Evolutionary conservation across 1,140 invertebrate genomes (phyloP).

Genomic region (Cepaea nemoralis): DNA sequence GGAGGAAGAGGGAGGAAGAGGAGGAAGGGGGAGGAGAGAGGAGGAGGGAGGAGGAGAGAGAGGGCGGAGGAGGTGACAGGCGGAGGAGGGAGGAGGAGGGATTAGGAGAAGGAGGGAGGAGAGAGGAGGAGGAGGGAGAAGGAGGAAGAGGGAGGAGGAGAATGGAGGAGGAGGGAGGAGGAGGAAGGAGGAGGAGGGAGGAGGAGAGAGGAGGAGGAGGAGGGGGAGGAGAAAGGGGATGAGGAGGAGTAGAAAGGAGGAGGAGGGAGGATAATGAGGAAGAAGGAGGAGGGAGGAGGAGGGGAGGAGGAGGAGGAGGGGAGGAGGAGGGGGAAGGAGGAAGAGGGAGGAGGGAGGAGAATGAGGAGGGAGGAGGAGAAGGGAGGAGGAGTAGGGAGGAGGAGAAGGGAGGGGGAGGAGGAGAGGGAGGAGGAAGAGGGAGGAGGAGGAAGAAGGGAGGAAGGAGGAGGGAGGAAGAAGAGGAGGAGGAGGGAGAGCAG

Average conservation of each 20-base stretch:
- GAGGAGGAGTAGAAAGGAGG: too few relatives aligned
- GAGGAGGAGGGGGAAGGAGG: neutral
- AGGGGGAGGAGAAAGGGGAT: neutral
- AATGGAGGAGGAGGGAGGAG: too few relatives aligned
- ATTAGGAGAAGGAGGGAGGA: too few relatives aligned
- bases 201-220: constrained; percentile 1
- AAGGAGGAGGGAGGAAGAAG: neutral
- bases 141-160: neutral
- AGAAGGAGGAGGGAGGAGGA: neutral
- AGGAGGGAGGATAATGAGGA: too few relatives aligned
- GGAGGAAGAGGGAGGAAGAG: neutral
- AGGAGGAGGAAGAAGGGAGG: neutral
- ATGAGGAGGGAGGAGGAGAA: too few relatives aligned
- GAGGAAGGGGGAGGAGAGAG: neutral
- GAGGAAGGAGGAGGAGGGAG: neutral
- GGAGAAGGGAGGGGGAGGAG: neutral
- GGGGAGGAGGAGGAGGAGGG: too few relatives aligned
- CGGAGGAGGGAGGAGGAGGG: neutral
- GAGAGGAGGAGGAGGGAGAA: too few relatives aligned
- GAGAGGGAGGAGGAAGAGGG: neutral
- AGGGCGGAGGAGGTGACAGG: neutral
- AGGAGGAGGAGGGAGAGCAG: too few relatives aligned
- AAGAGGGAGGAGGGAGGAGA: neutral
- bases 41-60: neutral
- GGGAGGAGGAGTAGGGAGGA: too few relatives aligned